phyloP scores from a whole-genome alignment of 2,888 invertebrate species.

The Limnephilus auricula region DNA sequence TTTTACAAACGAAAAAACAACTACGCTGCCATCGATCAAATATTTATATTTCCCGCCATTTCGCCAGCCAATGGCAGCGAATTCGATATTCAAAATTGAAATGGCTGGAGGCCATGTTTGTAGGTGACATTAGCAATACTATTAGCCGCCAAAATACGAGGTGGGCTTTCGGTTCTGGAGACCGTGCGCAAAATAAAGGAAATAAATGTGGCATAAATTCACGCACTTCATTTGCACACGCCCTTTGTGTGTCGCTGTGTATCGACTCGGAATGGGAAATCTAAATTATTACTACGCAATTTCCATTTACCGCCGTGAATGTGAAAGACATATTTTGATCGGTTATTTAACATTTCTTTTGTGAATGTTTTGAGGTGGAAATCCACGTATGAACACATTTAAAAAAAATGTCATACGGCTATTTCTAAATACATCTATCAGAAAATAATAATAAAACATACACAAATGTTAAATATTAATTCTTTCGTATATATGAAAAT shows the following conservation, averaged over 20 bases:
- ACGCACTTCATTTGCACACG: slow-evolving; percentile 49
- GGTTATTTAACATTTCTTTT: slow-evolving; percentile 35
- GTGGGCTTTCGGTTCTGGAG: slow-evolving; percentile 35
- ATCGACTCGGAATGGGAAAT: slow-evolving; percentile 17
- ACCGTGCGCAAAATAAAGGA: slow-evolving; percentile 43
- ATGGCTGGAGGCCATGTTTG: slow-evolving; percentile 46
- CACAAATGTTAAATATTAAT: too few relatives aligned
- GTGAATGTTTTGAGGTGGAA: neutral
- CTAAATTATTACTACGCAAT: slow-evolving; percentile 31
- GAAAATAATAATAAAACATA: too few relatives aligned
- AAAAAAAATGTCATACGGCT: neutral
- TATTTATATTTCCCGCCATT: neutral
- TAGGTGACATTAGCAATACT: slow-evolving; percentile 58
- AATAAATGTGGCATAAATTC: slow-evolving; percentile 41
- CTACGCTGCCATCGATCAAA: neutral
- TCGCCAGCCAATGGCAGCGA: slow-evolving; percentile 11
- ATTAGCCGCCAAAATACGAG: slow-evolving; percentile 50
- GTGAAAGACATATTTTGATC: slow-evolving; percentile 22
- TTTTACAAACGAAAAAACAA: neutral
- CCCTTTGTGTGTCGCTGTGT: slow-evolving; percentile 13
- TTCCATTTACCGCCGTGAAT: neutral
- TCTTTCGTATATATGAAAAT: too few relatives aligned
- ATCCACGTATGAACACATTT: slow-evolving; percentile 2
- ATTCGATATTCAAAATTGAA: slow-evolving; percentile 58
- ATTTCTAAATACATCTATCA: neutral